Evolutionary conservation across 1,140 invertebrate genomes (phyloP).

Genomic region (Halictus rubicundus): DNA sequence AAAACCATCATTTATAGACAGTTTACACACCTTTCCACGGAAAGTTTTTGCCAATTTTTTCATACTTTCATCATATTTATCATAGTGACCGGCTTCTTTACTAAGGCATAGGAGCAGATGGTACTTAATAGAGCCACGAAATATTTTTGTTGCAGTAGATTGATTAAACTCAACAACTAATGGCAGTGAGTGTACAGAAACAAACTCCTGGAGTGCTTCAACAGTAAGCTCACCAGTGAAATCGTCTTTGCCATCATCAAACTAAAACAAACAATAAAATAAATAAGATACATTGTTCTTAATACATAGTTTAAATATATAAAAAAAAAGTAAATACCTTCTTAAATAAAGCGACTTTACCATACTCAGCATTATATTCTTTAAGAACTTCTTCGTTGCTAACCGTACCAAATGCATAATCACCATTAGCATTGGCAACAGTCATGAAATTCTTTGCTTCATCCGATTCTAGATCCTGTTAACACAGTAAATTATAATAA

Average conservation of each 20-base stretch:
- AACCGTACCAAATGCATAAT: constrained; percentile 94
- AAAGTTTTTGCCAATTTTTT: constrained; percentile 92
- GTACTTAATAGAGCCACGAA: constrained; percentile 97
- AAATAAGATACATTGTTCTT: not conserved
- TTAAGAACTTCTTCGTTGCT: constrained; percentile 88
- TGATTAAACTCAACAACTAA: constrained; percentile 98
- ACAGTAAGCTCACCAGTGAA: constrained; percentile 88
- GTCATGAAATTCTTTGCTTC: constrained; percentile 92
- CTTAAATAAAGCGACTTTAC: constrained; percentile 93
- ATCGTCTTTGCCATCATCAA: constrained; percentile 94
- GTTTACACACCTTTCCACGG: constrained; percentile 88
- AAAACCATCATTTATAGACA: not conserved
- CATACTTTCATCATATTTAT: constrained; percentile 88
- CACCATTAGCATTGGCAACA: constrained; percentile 91
- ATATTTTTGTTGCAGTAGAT: constrained; percentile 98
- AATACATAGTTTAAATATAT: constrained; percentile 15
- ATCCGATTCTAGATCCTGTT: constrained; percentile 86
- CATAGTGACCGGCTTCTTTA: constrained; percentile 92
- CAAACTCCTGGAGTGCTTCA: constrained; percentile 90
- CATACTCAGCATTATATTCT: constrained; percentile 88
- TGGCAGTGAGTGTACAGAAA: constrained; percentile 92
- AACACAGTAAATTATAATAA: constrained; percentile 24
- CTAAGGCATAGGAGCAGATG: constrained; percentile 97
- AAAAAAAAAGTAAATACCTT: constrained; percentile 83
- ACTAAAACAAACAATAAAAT: constrained; percentile 81